Conservation (phyloP, 2,888 invertebrate species). For the Oasisia sp. region DNA sequence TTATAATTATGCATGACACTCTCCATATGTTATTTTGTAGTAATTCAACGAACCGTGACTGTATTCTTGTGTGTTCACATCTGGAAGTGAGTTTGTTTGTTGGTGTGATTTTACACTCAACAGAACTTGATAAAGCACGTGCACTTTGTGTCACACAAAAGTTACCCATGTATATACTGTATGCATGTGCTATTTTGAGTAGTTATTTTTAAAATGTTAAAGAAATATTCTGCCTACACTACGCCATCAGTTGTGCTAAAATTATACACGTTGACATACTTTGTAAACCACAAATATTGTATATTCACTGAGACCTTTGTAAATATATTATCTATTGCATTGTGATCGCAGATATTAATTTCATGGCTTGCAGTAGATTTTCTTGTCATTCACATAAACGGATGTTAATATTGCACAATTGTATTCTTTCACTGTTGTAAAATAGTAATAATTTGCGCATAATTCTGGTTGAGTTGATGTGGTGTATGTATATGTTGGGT, state of each 20-base stretch:
- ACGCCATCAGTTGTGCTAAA: not conserved
- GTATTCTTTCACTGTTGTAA: not conserved
- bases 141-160: too few species aligned
- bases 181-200: not conserved
- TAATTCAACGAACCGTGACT: too few species aligned
- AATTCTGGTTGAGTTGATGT: not conserved
- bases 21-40: too few species aligned
- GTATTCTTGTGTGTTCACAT: too few species aligned
- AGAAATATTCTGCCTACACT: not conserved
- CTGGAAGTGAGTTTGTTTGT: too few species aligned
- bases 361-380: not conserved
- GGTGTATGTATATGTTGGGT: not conserved
- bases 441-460: not conserved
- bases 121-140: too few species aligned
- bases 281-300: not conserved
- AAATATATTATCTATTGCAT: not conserved
- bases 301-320: not conserved
- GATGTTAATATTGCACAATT: not conserved
- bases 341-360: not conserved
- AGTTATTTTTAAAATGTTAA: not conserved
- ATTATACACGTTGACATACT: not conserved
- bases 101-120: too few species aligned
- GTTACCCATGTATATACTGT: not conserved
- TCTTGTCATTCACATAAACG: not conserved
- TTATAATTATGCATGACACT: too few species aligned